phyloP scores from a whole-genome alignment of 2,113 vertebrate genomes.

The Addax nasomaculatus region DNA sequence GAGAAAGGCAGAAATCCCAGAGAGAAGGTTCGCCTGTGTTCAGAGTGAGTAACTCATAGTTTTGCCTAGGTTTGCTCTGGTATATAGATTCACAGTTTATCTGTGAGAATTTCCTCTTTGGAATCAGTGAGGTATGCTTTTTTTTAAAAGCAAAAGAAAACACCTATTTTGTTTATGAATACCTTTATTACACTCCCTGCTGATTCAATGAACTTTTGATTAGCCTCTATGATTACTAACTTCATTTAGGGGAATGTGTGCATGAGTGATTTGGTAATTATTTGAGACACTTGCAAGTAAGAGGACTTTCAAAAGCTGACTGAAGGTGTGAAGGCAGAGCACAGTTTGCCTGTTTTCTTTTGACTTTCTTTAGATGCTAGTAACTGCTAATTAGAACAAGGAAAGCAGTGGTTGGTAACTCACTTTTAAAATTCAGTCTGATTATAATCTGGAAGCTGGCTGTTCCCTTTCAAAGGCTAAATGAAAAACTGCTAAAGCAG shows the following conservation, averaged over 20 bases:
- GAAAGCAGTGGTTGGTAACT: constrained; percentile 32
- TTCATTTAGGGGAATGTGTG: not conserved
- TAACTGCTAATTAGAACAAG: constrained; percentile 51
- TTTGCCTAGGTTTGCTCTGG: not conserved
- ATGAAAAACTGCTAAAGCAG: not conserved
- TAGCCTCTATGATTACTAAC: constrained; percentile 15
- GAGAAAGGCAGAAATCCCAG: not conserved
- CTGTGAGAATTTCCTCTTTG: not conserved
- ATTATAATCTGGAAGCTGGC: not conserved
- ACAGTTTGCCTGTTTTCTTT: constrained; percentile 26
- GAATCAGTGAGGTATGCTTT: not conserved
- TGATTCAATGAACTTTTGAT: constrained; percentile 48
- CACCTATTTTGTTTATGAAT: constrained; percentile 37
- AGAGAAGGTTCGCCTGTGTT: not conserved
- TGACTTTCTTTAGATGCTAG: constrained; percentile 32
- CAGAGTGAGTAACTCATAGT: not conserved
- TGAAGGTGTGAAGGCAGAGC: constrained; percentile 33
- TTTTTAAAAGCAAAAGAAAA: constrained; percentile 42
- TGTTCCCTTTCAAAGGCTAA: constrained; percentile 12
- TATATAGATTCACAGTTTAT: not conserved
- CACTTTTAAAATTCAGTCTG: constrained; percentile 12
- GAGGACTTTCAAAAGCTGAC: constrained; percentile 16
- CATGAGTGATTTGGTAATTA: not conserved
- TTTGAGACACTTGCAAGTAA: constrained; percentile 45
- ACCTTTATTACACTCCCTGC: constrained; percentile 12